Percentiles rank a stretch among this genome's conserved stretches.
Evolutionary conservation across 1,140 invertebrate species (phyloP).

Genomic region (Agrypnia vestita): DNA sequence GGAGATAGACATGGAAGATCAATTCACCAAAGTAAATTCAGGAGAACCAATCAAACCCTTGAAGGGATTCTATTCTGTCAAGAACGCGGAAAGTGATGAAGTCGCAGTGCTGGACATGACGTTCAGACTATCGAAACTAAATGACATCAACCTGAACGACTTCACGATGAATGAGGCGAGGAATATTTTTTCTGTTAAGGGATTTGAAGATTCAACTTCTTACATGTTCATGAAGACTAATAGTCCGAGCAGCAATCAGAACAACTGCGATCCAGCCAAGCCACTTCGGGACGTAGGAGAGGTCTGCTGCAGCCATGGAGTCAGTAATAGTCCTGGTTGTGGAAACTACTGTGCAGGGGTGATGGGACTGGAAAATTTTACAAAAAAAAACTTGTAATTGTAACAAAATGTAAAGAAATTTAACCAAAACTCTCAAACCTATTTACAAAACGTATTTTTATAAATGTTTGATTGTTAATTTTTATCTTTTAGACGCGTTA

Average conservation of each 20-base stretch:
- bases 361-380: too few species aligned
- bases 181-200: constrained; percentile 5
- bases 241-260: not conserved
- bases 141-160: constrained; percentile 24
- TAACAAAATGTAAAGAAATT: too few species aligned
- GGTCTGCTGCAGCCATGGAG: constrained; percentile 5
- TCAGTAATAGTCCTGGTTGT: too few species aligned
- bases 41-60: constrained; percentile 20
- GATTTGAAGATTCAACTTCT: not conserved
- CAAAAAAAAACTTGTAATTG: too few species aligned
- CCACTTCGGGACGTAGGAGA: constrained; percentile 24
- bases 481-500: too few species aligned
- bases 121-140: constrained; percentile 31
- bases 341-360: too few species aligned
- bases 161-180: constrained; percentile 19
- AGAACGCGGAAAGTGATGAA: constrained; percentile 22
- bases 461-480: too few species aligned
- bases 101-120: constrained; percentile 29
- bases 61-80: constrained; percentile 23
- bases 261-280: constrained; percentile 10
- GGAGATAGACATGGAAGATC: not conserved
- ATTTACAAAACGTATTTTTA: too few species aligned
- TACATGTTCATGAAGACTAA: constrained; percentile 23
- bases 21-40: constrained; percentile 13
- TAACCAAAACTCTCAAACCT: too few species aligned